Base-by-base conservation (phyloP, 2,888 invertebrate species). In the Belgica antarctica region DNA sequence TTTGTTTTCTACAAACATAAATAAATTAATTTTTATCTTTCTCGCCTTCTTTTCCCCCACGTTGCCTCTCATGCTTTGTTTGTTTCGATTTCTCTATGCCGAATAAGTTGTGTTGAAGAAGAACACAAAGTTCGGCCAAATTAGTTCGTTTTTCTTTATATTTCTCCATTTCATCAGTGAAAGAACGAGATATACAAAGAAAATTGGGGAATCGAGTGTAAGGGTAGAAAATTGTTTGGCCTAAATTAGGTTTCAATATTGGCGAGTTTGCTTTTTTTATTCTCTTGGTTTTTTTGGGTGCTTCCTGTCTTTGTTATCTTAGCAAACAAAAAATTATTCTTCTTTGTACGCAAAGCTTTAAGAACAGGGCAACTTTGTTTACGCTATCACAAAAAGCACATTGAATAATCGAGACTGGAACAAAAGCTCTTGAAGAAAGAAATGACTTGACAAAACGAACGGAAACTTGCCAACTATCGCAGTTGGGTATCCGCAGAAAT, bases 171-270 rank as follows among this genome's bases (percentile, higher is more conserved):
- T 52, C 52, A 22, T n/a, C 46, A 52, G 52, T 12, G 52, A 4
- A 52, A 46, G 4, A 46, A 46, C 8, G 15, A 41, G 41, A 41
- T 41, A 4, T n/a, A n/a, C n/a, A n/a, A n/a, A n/a, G n/a, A n/a
- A n/a, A n/a, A n/a, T n/a, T n/a, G n/a, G n/a, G n/a, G n/a, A n/a
- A n/a, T 52, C 52, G 52, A 52, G 41, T n/a, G n/a, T n/a, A 41
- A 41, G 31, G 31, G 31, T 31, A n/a, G 31, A 41, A n/a, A 10
- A 12, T 17, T 52, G 52, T 52, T 52, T 41, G 41, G 52, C 22
- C 63, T 17, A 63, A 63, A 63, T 63, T 36, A 63, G 63, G 63
- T 31, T 63, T 63, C 63, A 62, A 62, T 62, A 62, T 62, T 27
- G 31, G 25, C 62, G 15, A 62, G 31, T 27, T 62, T 62, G 28